Evolutionary conservation across 2,113 vertebrate species (phyloP).

Genomic region (Casuarius casuarius): DNA sequence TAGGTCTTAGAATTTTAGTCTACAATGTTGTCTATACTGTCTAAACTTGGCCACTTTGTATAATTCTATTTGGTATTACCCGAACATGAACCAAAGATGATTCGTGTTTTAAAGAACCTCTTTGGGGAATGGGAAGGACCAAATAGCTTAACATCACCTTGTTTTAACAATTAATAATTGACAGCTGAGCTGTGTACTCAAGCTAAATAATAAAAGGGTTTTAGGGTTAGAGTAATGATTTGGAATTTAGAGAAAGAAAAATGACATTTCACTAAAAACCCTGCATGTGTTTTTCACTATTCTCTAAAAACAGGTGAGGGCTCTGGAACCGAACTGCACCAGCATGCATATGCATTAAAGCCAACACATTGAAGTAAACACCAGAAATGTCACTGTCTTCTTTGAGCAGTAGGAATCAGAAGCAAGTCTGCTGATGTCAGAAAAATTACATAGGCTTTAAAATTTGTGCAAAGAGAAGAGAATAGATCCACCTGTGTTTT

Average conservation of each 20-base stretch:
- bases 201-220: not conserved
- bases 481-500: not conserved
- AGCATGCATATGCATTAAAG: fast-evolving
- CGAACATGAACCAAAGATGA: not conserved
- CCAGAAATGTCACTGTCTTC: not conserved
- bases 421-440: not conserved
- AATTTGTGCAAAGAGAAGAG: not conserved
- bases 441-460: not conserved
- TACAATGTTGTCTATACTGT: not conserved
- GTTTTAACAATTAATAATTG: not conserved
- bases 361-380: not conserved
- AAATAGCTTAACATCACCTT: not conserved
- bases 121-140: not conserved
- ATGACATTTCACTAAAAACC: not conserved
- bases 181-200: not conserved
- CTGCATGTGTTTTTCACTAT: not conserved
- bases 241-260: not conserved
- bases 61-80: not conserved
- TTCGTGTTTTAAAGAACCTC: not conserved
- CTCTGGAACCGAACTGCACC: not conserved
- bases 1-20: not conserved
- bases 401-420: not conserved
- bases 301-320: not conserved
- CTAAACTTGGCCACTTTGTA: not conserved
- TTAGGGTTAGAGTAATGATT: not conserved